Evolutionary conservation across 2,888 invertebrate species (phyloP), one percentile per base, ranked within the genome.

Genomic region (Arenicola marina): DNA sequence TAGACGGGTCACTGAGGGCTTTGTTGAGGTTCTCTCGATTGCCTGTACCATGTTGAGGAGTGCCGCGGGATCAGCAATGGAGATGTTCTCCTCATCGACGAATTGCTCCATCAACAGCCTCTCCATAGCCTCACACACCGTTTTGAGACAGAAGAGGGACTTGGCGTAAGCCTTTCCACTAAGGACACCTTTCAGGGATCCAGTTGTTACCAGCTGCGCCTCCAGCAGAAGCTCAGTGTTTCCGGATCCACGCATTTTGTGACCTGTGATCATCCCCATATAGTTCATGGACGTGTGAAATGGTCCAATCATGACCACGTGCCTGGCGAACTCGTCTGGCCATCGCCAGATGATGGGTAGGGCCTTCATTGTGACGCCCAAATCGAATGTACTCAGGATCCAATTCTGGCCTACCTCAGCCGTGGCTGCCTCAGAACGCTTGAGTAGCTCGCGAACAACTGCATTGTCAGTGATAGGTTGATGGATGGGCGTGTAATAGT

Each of bases 301-400:
- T 7, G 67, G 59, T 1, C 59, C 65, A 18, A 64, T 65, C 33
- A 67, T n/a, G 18, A 62, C 65, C 21, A 65, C 62, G 61, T 66
- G 70, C 4, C 60, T 45, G n/a, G 60, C 28, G 59, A 59, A 69
- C 32, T 24, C 18, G 7, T 60, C 56, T 24, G 66, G 61, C 15
- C 28, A 26, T 15, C 58, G 64, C 68, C 60, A 71, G 4, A 66
- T 57, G 24, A 72, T 26, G 11, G 69, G 71, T 34, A 58, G 63
- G 21, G 51, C 68, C 67, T 62, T 69, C 68, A 72, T 71, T 48
- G 70, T 67, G 29, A 72, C 67, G 2, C 69, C 66, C 15, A 71
- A 48, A 45, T 72, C 71, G 62, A 69, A 73, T 26, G 70, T 70
- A 32, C 67, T 71, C 18, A 71, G 56, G n/a, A 60, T 59, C 44